Evolutionary conservation across 53 echinoderm and acorn worm species (phyloP).

Genomic region (Arbacia lixula): DNA sequence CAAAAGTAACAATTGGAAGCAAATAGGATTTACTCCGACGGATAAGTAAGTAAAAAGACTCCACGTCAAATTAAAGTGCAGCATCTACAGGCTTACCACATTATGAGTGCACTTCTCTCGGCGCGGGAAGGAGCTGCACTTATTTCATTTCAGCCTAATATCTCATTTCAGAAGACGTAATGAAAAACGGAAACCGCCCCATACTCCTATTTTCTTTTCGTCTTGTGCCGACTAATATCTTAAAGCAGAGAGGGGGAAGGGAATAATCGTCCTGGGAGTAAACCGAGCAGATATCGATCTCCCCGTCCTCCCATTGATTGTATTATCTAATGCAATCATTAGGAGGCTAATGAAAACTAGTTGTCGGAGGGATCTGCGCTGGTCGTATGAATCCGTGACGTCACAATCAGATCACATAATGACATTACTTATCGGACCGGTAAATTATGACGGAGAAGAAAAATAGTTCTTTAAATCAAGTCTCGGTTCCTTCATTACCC

Average conservation of each 20-base stretch:
- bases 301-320: constrained; percentile 37
- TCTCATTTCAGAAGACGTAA: constrained; percentile 21
- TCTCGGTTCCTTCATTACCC: too few species aligned
- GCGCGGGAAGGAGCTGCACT: too few species aligned
- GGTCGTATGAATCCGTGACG: constrained; percentile 1
- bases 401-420: constrained; percentile 6
- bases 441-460: too few species aligned
- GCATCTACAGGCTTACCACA: too few species aligned
- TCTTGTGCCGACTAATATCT: constrained; percentile 11
- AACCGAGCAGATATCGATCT: constrained; percentile 22
- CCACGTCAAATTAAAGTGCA: too few species aligned
- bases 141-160: constrained; percentile 24
- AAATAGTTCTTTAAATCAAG: too few species aligned
- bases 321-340: constrained; percentile 50
- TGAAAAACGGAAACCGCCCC: constrained; percentile 10
- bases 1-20: too few species aligned
- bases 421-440: too few species aligned
- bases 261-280: constrained; percentile 21
- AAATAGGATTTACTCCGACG: too few species aligned
- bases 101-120: too few species aligned
- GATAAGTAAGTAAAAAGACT: too few species aligned
- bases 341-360: constrained; percentile 33
- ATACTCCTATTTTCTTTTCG: constrained; percentile 33
- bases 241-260: neutral
- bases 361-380: constrained; percentile 23